A percentile compares a stretch with the other conserved stretches of the same genome.
phyloP scores from a whole-genome alignment of 2,797 vertebrate species.

The Siniperca undulata region DNA sequence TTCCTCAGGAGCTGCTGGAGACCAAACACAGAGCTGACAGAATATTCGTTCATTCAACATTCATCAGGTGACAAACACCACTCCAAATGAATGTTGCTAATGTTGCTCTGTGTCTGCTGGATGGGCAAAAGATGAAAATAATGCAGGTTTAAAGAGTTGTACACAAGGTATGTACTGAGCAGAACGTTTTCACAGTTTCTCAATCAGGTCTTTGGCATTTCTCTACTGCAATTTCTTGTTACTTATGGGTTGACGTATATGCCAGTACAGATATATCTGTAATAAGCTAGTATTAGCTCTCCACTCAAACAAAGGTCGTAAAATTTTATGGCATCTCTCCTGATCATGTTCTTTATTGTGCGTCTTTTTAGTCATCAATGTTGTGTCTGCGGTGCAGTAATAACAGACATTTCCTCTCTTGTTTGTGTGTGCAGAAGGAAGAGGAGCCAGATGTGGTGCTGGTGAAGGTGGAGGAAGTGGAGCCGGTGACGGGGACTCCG shows the following conservation, averaged over 20 bases:
- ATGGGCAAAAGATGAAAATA: too few relatives aligned
- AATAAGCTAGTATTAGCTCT: background rate
- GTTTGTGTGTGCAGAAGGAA: conserved; percentile 61
- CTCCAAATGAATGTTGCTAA: too few relatives aligned
- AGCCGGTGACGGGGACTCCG: conserved; percentile 30
- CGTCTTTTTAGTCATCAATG: background rate
- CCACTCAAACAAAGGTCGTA: background rate
- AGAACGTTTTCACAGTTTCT: too few relatives aligned
- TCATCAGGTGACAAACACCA: too few relatives aligned
- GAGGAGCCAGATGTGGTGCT: conserved; percentile 78
- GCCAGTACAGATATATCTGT: background rate
- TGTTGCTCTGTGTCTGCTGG: too few relatives aligned
- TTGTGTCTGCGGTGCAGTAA: background rate
- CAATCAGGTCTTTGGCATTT: too few relatives aligned
- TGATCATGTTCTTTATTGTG: background rate
- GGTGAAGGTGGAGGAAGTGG: conserved; percentile 82
- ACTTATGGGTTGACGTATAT: background rate
- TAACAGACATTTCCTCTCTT: conserved; percentile 6
- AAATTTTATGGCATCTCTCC: background rate
- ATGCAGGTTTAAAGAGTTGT: too few relatives aligned
- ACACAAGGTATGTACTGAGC: too few relatives aligned
- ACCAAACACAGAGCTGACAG: too few relatives aligned
- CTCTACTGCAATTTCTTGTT: too few relatives aligned
- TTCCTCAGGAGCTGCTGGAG: too few relatives aligned
- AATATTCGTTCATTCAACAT: too few relatives aligned